Percentiles rank a stretch among this genome's conserved stretches.
Evolutionary conservation across 2,888 invertebrate species (phyloP).

Genomic region (Eupithecia pulchellata): DNA sequence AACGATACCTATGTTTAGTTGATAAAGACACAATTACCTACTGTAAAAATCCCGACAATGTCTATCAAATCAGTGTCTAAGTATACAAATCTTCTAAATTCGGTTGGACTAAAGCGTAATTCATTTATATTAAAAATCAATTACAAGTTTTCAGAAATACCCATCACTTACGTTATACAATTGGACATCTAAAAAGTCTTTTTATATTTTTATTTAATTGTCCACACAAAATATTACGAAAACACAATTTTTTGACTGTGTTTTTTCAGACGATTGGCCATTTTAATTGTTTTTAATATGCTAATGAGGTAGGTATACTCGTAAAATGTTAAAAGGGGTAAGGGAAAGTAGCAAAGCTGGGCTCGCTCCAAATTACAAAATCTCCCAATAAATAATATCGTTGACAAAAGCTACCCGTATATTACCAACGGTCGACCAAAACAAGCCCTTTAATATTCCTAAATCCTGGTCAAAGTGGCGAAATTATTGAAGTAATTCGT

Average conservation of each 20-base stretch:
- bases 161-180: too few species aligned
- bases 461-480: constrained; percentile 24
- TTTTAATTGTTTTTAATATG: background rate
- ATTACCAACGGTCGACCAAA: constrained; percentile 24
- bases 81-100: background rate
- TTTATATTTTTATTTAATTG: background rate
- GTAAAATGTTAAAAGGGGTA: background rate
- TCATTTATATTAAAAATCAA: background rate
- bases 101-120: background rate
- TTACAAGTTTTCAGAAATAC: too few species aligned
- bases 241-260: background rate
- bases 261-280: background rate
- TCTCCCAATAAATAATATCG: constrained; percentile 16
- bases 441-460: constrained; percentile 27
- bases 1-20: background rate
- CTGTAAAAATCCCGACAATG: background rate
- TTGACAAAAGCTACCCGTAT: constrained; percentile 24
- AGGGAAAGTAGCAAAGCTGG: background rate
- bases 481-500: constrained; percentile 35
- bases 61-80: background rate
- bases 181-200: background rate
- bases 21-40: background rate
- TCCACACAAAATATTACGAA: background rate
- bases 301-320: background rate
- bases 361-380: constrained; percentile 7